phyloP scores from a whole-genome alignment of 2,113 vertebrate species.

The Todiramphus chloris region DNA sequence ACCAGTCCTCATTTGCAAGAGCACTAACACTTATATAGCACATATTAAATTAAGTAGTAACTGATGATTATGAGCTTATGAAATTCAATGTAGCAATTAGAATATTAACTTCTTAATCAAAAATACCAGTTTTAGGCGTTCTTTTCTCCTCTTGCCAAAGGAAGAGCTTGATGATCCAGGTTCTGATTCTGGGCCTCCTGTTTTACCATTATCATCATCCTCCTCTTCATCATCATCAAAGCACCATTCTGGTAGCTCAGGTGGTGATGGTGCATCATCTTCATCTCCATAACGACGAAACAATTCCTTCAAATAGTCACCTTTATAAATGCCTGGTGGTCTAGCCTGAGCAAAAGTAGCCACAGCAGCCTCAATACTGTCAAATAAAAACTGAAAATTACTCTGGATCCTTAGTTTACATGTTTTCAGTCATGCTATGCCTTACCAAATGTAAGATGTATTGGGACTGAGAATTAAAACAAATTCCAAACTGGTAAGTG shows the following conservation, averaged over 20 bases:
- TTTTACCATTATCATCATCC: conserved; percentile 77
- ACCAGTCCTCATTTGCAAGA: background rate
- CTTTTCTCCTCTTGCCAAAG: conserved; percentile 89
- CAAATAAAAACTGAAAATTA: conserved; percentile 41
- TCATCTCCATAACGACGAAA: conserved; percentile 94
- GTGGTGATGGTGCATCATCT: conserved; percentile 89
- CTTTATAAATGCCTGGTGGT: conserved; percentile 97
- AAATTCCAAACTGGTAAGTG: background rate
- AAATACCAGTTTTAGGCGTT: conserved; percentile 93
- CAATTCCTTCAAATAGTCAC: conserved; percentile 96
- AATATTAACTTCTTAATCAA: background rate
- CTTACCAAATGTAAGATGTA: background rate
- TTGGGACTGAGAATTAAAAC: background rate
- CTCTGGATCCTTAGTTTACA: background rate
- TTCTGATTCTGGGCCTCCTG: conserved; percentile 85
- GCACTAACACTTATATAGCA: background rate
- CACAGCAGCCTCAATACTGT: conserved; percentile 93
- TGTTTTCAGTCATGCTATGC: background rate
- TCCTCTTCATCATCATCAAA: conserved; percentile 90
- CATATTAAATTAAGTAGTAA: background rate
- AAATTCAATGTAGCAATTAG: background rate
- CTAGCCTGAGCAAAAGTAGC: conserved; percentile 90
- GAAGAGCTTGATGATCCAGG: conserved; percentile 89
- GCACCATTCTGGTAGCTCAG: conserved; percentile 94
- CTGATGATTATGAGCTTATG: background rate